Conservation (phyloP, 2,888 invertebrate genomes). For the Leptinotarsa juncta region DNA sequence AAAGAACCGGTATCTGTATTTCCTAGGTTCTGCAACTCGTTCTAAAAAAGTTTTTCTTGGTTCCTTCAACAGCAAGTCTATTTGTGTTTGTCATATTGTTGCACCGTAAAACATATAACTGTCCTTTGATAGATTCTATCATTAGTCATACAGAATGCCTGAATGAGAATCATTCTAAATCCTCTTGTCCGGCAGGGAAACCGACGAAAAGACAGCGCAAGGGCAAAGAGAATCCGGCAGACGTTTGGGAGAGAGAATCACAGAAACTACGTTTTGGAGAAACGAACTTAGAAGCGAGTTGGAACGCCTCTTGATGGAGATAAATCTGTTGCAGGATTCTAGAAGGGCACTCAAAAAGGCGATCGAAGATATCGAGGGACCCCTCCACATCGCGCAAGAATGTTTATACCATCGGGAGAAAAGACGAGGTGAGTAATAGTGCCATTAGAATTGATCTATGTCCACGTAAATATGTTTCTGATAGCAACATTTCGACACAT, state of each 20-base stretch:
- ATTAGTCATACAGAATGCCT: too few relatives aligned
- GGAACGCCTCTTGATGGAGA: slow-evolving; percentile 86
- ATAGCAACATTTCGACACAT: too few relatives aligned
- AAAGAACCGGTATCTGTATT: too few relatives aligned
- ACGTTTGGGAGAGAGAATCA: slow-evolving; percentile 89
- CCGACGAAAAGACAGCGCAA: slow-evolving; percentile 81
- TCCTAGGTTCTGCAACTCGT: too few relatives aligned
- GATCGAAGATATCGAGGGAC: slow-evolving; percentile 86
- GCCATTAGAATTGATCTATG: too few relatives aligned
- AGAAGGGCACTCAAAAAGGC: slow-evolving; percentile 81
- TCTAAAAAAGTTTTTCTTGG: too few relatives aligned
- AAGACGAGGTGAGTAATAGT: slow-evolving; percentile 70
- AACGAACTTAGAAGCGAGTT: slow-evolving; percentile 89
- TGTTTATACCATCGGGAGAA: slow-evolving; percentile 93
- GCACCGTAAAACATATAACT: too few relatives aligned
- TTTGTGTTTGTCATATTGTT: too few relatives aligned
- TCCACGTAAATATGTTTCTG: too few relatives aligned
- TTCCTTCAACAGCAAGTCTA: too few relatives aligned
- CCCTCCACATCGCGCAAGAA: slow-evolving; percentile 92
- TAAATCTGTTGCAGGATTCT: slow-evolving; percentile 76
- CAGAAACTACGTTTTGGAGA: slow-evolving; percentile 93
- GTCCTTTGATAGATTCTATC: too few relatives aligned
- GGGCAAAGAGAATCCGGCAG: slow-evolving; percentile 89
- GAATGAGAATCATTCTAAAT: too few relatives aligned
- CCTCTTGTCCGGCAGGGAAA: slow-evolving; percentile 66